These are phyloP conservation scores for Chironomus striatipennis DNA, from an alignment of 1,140 invertebrate genomes.

Conservation along the genomic window DNA sequence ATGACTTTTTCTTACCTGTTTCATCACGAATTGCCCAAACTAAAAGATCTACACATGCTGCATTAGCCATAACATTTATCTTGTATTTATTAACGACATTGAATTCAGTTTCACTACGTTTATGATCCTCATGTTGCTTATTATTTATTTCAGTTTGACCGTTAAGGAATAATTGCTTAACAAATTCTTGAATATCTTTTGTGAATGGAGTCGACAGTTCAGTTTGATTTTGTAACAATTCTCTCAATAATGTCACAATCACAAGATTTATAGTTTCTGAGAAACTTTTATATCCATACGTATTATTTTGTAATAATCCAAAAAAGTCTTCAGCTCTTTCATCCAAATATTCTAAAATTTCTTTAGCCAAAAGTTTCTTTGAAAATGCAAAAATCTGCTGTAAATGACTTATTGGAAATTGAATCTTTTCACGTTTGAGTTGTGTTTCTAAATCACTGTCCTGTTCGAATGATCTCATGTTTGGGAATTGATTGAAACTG, in stretches of 20 bases:
- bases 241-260: constrained; percentile 82
- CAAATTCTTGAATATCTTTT: constrained; percentile 71
- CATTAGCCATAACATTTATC: constrained; percentile 93
- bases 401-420: constrained; percentile 65
- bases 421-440: constrained; percentile 50
- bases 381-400: constrained; percentile 69
- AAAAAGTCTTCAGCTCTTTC: constrained; percentile 71
- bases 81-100: constrained; percentile 86
- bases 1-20: constrained; percentile 59
- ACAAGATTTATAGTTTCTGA: constrained; percentile 92
- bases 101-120: constrained; percentile 69
- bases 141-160: constrained; percentile 88
- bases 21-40: constrained; percentile 97
- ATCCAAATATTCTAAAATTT: constrained; percentile 72
- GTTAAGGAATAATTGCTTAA: constrained; percentile 74
- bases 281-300: constrained; percentile 69
- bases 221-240: constrained; percentile 82
- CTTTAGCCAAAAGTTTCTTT: constrained; percentile 83
- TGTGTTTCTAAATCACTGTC: constrained; percentile 46
- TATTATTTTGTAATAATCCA: constrained; percentile 48
- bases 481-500: constrained; percentile 80
- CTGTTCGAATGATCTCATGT: constrained; percentile 50
- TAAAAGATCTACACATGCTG: constrained; percentile 91
- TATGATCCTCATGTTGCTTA: constrained; percentile 69
- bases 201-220: constrained; percentile 85